Base-by-base conservation (phyloP, 2,888 invertebrate genomes). In the Hyppa rectilinea region DNA sequence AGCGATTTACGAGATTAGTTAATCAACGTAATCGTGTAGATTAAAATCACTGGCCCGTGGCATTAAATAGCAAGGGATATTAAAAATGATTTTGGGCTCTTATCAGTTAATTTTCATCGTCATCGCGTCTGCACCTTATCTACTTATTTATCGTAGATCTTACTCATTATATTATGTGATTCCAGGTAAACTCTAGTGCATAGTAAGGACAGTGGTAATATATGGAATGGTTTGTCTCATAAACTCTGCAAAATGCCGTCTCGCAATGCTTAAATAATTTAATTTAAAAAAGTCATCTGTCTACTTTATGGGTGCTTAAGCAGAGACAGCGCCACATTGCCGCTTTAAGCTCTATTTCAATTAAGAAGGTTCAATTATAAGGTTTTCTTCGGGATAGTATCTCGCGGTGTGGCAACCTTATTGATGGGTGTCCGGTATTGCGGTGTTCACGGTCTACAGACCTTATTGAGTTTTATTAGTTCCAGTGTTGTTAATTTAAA, bases 11-110 rank as follows among this genome's bases (percentile, higher is more conserved):
- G 56, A 62, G 61, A 79, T 80, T 77, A 78, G 76, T 78, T 80
- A 78, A 82, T 87, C 82, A 80, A 67, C 65, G 67, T 78, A 66
- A 80, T 74, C 71, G 55, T 71, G 45, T 60, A 49, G 76, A 81
- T 80, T 76, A 75, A 71, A 80, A 71, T 69, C 60, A 58, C 7
- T 59, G 63, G n/a, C 29, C 62, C 26, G 40, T 40, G 52, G 20
- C 31, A 56, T 67, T 61, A 77, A 53, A 26, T 52, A 50, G 49
- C 61, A 38, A 47, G 38, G 31, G 14, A 60, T 58, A 36, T 50
- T 45, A 59, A 43, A 61, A 80, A 64, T 58, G 49, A 50, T 59
- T 58, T 61, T 40, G 12, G 40, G 20, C 17, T 43, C 26, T 60
- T 52, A 68, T 61, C 47, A 43, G 36, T 63, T 52, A 23, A 73